phyloP scores from a whole-genome alignment of 2,797 vertebrate genomes.

The Spondyliosoma cantharus region DNA sequence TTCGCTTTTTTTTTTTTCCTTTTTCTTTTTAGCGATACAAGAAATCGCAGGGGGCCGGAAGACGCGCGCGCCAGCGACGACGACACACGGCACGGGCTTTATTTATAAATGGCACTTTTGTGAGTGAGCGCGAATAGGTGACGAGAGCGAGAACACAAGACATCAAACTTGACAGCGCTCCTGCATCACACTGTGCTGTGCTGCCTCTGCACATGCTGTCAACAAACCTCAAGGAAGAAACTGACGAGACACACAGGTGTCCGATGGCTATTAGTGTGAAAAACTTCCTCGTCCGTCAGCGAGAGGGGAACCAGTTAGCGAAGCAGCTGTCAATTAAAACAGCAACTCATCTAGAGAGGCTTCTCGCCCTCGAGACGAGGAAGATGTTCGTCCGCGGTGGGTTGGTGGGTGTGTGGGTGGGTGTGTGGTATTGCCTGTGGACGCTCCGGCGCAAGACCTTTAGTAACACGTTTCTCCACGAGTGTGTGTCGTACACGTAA shows the following conservation, averaged over 20 bases:
- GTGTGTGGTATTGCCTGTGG: constrained; percentile 51
- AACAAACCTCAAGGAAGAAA: constrained; percentile 65
- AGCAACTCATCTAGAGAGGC: constrained; percentile 59
- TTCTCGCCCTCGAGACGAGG: constrained; percentile 43
- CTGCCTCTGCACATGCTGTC: constrained; percentile 46
- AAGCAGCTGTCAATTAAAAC: constrained; percentile 79
- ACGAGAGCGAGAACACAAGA: constrained; percentile 55
- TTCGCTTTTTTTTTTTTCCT: not conserved
- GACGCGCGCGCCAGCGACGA: constrained; percentile 47
- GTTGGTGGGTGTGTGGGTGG: constrained; percentile 29
- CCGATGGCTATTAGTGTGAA: constrained; percentile 75
- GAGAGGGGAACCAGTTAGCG: constrained; percentile 60
- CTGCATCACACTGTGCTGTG: constrained; percentile 59
- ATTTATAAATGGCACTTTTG: constrained; percentile 63
- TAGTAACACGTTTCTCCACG: constrained; percentile 50
- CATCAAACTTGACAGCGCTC: constrained; percentile 73
- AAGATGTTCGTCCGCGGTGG: constrained; percentile 22
- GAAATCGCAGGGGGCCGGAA: not conserved
- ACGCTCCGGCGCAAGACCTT: constrained; percentile 62
- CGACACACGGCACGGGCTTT: constrained; percentile 43
- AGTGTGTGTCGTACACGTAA: constrained; percentile 24
- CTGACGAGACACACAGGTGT: constrained; percentile 75
- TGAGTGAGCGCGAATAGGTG: constrained; percentile 41
- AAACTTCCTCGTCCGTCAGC: constrained; percentile 73
- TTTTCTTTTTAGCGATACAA: not conserved